Evolutionary conservation across 2,888 invertebrate species (phyloP).

Genomic region (Agriotes lineatus): DNA sequence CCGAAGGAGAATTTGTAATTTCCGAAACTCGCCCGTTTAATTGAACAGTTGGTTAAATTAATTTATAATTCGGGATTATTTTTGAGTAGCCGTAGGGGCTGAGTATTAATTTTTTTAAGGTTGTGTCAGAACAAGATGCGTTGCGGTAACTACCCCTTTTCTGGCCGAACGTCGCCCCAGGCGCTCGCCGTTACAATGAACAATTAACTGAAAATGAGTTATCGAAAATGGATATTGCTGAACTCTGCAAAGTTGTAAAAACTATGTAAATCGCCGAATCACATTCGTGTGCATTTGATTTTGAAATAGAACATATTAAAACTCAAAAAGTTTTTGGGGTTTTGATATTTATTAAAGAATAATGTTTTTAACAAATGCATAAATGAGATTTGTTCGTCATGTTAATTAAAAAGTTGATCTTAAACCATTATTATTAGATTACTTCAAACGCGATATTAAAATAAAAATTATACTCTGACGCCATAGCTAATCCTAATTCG

Average conservation of each 20-base stretch:
- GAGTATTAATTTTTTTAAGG: constrained; percentile 53
- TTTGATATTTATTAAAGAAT: no score
- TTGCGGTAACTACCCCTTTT: constrained; percentile 49
- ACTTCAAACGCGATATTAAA: no score
- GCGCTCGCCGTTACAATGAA: constrained; percentile 51
- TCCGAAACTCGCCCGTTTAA: neutral
- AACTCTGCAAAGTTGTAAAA: constrained; percentile 20
- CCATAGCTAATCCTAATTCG: no score
- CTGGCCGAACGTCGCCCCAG: constrained; percentile 48
- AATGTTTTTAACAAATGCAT: no score
- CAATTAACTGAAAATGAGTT: constrained; percentile 56
- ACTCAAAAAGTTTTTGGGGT: no score
- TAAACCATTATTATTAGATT: no score
- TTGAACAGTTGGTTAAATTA: constrained; percentile 18
- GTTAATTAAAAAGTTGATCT: no score
- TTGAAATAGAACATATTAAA: no score
- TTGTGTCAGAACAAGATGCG: constrained; percentile 59
- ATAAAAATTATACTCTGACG: no score
- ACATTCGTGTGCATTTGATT: no score
- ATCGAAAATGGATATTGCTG: constrained; percentile 51
- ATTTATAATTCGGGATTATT: constrained; percentile 52
- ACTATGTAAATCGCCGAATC: neutral
- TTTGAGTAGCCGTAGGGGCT: constrained; percentile 52
- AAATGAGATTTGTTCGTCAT: no score
- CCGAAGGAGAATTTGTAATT: neutral